These are phyloP conservation scores for Trididemnum nubilum DNA, from an alignment of 23 tunicate species.

Conservation along the genomic window DNA sequence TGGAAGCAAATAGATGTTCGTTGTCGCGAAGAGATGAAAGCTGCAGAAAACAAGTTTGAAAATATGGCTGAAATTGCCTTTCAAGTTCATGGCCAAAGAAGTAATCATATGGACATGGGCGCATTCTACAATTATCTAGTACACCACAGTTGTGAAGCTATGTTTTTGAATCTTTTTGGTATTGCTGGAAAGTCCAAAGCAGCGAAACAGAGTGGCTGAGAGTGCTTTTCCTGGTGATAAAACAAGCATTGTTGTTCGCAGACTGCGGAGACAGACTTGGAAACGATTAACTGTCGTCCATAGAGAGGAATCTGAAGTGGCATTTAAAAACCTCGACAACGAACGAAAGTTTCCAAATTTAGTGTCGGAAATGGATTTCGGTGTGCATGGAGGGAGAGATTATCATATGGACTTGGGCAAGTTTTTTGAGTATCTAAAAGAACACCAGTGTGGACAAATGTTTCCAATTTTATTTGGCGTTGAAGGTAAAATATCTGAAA, in stretches of 20 bases:
- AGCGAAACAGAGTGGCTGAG: background rate
- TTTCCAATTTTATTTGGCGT: slow-evolving; percentile 84
- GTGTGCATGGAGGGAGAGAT: slow-evolving; percentile 90
- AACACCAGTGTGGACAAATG: slow-evolving; percentile 56
- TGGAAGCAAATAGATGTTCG: slow-evolving; percentile 78
- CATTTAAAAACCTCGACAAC: background rate
- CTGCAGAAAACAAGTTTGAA: slow-evolving; percentile 24
- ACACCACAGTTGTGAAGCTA: slow-evolving; percentile 44
- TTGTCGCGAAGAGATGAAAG: slow-evolving; percentile 28
- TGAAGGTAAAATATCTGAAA: slow-evolving; percentile 57
- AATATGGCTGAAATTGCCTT: slow-evolving; percentile 56
- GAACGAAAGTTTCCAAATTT: slow-evolving; percentile 41
- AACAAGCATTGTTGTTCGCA: background rate
- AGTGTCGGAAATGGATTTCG: slow-evolving; percentile 71
- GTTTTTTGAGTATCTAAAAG: slow-evolving; percentile 59
- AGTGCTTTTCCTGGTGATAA: background rate
- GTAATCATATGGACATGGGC: slow-evolving; percentile 73
- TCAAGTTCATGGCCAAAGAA: slow-evolving; percentile 65
- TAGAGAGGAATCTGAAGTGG: slow-evolving; percentile 19
- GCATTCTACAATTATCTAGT: slow-evolving; percentile 45
- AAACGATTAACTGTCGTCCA: slow-evolving; percentile 71
- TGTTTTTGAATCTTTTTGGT: slow-evolving; percentile 53
- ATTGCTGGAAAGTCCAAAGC: slow-evolving; percentile 51
- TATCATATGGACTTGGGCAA: slow-evolving; percentile 96
- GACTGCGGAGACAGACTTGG: slow-evolving; percentile 79